Base-by-base conservation (phyloP, 2,113 vertebrate species). In the Montifringilla adamsi region DNA sequence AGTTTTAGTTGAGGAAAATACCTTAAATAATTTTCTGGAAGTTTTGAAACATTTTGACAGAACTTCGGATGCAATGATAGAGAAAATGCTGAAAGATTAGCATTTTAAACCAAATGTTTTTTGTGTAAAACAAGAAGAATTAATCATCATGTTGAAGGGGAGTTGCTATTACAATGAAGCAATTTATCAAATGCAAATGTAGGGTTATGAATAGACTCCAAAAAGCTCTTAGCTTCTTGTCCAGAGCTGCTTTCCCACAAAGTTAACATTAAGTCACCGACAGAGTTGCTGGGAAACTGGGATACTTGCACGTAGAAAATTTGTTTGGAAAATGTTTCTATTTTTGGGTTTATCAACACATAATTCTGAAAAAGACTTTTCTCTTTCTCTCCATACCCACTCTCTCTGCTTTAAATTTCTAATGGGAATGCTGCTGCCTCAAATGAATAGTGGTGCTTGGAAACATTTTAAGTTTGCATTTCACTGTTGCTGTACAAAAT, bases 111-210 rank as follows among this genome's bases (percentile, higher is more conserved):
- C 23, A 69, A 59, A 46, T 39, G 11, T 28, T 64, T 84, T 72
- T 23, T 46, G 31, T 73, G 28, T 59, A 56, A 90, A 90, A 50
- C 24, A 78, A 86, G 72, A 77, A 92, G 56, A 89, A 87, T 89
- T 76, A 66, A 89, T 94, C 23, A 16, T 90, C 35, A 52, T 0
- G 1, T 90, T 92, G 72, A 77, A 87, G 60, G 41, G 12, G 35
- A 23, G 37, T 30, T 66, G 28, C 39, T 73, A 4, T 43, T 88
- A 92, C 92, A 95, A 80, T 90, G 74, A 91, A 79, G 46, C 46
- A 62, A 46, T 95, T 95, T 96, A 90, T 87, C 79, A 88, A 79
- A 94, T 93, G 92, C 93, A 91, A 95, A 87, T 90, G 49, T 37
- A 66, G 49, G 20, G 46, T 80, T 92, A 90, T 90, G 94, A 96